A percentile compares a stretch with the other conserved stretches of the same genome.
Conservation (phyloP, 2,113 vertebrate species). For the Castor canadensis region DNA sequence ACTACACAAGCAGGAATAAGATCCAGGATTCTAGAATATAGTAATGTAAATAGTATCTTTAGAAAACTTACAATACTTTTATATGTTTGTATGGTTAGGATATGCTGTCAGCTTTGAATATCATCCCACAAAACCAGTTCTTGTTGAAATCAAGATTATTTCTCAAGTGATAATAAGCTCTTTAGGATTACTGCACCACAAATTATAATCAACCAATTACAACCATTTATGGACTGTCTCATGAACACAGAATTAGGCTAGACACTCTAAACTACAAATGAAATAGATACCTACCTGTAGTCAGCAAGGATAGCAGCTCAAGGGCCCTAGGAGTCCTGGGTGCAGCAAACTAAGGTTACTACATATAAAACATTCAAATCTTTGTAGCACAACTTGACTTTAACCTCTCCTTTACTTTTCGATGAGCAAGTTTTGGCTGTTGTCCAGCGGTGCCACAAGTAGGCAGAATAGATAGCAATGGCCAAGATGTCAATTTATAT, state of each 20-base stretch:
- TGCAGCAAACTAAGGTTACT: background rate
- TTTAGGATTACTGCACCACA: conserved; percentile 30
- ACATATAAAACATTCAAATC: background rate
- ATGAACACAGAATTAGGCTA: background rate
- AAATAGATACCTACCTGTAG: background rate
- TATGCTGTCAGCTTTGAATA: background rate
- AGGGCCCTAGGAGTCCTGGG: background rate
- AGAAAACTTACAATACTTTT: background rate
- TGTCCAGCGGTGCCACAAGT: background rate
- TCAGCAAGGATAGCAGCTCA: background rate
- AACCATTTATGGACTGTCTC: background rate
- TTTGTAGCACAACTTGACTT: background rate
- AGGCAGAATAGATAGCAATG: background rate
- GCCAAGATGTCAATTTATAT: background rate
- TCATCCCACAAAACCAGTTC: background rate
- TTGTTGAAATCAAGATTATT: conserved; percentile 2
- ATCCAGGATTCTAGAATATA: background rate
- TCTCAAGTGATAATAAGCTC: background rate
- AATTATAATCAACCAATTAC: conserved; percentile 34
- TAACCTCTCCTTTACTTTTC: background rate
- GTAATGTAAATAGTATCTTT: background rate
- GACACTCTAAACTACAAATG: background rate
- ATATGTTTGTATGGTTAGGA: background rate
- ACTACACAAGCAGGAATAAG: background rate
- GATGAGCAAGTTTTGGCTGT: background rate